These are phyloP conservation scores for Steinernema feltiae DNA, from an alignment of 1,140 invertebrate genomes.

Conservation along the genomic window DNA sequence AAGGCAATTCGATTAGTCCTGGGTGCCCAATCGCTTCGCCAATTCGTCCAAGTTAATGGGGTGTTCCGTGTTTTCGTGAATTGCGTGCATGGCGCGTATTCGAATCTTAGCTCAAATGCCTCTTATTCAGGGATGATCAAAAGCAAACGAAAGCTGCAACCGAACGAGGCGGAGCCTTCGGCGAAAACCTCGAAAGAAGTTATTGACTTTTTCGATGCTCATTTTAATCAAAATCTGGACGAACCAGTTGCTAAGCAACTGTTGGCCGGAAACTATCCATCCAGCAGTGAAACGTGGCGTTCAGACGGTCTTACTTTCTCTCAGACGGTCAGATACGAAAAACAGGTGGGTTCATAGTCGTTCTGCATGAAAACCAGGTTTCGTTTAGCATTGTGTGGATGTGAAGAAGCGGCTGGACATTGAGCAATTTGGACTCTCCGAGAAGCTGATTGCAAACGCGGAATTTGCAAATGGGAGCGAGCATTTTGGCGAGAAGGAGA, in stretches of 20 bases:
- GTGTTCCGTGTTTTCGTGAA: too few species aligned
- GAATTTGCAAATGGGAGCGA: background rate
- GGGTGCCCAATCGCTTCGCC: too few species aligned
- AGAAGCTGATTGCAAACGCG: background rate
- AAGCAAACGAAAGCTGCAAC: conserved; percentile 18
- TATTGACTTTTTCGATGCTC: conserved; percentile 1
- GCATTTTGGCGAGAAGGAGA: background rate
- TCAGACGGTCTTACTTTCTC: background rate
- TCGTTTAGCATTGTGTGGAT: background rate
- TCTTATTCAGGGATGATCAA: background rate
- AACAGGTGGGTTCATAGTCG: background rate
- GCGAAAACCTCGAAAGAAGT: conserved; percentile 9
- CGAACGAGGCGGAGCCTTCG: background rate
- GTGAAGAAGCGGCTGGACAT: background rate
- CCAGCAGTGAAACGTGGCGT: conserved; percentile 11
- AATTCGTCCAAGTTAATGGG: too few species aligned
- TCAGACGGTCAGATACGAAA: background rate
- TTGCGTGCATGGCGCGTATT: too few species aligned
- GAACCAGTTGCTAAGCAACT: conserved; percentile 11
- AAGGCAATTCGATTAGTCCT: too few species aligned
- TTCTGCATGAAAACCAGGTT: background rate
- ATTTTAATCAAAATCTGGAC: conserved; percentile 12
- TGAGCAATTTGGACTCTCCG: background rate
- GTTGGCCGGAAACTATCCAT: background rate
- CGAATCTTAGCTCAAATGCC: background rate